phyloP scores from a whole-genome alignment of 2,113 vertebrate genomes.

The Halichoerus grypus region DNA sequence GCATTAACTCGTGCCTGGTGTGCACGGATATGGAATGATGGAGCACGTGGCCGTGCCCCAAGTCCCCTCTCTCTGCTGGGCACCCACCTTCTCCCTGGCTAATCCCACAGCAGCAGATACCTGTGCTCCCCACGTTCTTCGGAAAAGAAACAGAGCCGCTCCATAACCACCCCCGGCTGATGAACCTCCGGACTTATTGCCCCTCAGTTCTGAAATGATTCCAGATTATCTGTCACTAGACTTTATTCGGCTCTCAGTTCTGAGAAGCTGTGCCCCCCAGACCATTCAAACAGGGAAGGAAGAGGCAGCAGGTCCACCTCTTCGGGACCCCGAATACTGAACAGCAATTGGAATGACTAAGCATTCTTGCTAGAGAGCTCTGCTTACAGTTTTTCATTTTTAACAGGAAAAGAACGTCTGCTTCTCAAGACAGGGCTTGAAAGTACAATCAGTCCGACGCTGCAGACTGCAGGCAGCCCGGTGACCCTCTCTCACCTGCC shows the following conservation, averaged over 20 bases:
- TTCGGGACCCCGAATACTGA: not conserved
- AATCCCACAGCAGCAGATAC: not conserved
- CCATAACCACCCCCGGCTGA: not conserved
- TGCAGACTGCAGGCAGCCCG: not conserved
- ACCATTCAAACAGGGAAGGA: not conserved
- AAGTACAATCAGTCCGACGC: not conserved
- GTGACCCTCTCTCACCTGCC: not conserved
- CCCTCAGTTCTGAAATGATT: not conserved
- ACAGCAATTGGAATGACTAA: not conserved
- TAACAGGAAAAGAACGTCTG: not conserved
- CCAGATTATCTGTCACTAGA: not conserved
- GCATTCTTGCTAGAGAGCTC: not conserved
- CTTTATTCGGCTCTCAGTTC: not conserved
- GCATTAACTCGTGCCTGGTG: not conserved
- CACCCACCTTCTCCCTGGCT: not conserved
- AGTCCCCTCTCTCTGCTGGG: not conserved
- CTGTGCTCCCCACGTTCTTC: not conserved
- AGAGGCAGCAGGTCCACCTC: not conserved
- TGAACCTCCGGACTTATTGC: not conserved
- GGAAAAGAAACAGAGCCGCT: not conserved
- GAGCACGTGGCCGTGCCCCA: not conserved
- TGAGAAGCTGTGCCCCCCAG: not conserved
- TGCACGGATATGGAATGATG: not conserved
- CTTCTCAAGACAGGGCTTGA: conserved; percentile 2
- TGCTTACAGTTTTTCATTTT: not conserved